A percentile compares a stretch with the other conserved stretches of the same genome.
Evolutionary conservation across 2,113 vertebrate genomes (phyloP).

Genomic region (Bambusicola thoracicus): DNA sequence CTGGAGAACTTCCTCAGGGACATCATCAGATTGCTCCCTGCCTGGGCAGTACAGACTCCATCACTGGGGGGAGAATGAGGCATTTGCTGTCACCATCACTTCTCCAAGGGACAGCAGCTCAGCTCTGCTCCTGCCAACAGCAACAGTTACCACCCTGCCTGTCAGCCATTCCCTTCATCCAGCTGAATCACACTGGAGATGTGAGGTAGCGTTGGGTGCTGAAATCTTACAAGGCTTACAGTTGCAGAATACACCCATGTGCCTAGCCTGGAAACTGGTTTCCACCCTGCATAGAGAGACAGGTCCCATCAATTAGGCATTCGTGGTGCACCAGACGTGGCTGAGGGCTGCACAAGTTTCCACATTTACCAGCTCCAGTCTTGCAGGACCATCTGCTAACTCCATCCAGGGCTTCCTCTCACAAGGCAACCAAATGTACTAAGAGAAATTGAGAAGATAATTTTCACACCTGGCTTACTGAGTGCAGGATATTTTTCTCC

Average conservation of each 20-base stretch:
- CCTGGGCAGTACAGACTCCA: not conserved
- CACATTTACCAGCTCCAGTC: not conserved
- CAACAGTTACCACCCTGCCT: not conserved
- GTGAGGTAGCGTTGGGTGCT: slow-evolving; percentile 28
- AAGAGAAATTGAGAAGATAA: not conserved
- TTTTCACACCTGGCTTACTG: not conserved
- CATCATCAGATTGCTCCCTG: not conserved
- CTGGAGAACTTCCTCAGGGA: not conserved
- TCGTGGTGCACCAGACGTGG: slow-evolving; percentile 40
- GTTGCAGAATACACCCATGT: slow-evolving; percentile 47
- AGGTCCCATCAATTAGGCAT: slow-evolving; percentile 51
- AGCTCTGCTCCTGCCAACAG: not conserved
- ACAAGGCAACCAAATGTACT: slow-evolving; percentile 12
- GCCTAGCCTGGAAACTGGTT: slow-evolving; percentile 62
- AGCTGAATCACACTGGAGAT: slow-evolving; percentile 24
- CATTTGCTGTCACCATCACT: not conserved
- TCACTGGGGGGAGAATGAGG: not conserved
- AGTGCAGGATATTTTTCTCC: not conserved
- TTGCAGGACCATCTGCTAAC: slow-evolving; percentile 26
- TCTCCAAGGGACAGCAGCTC: not conserved
- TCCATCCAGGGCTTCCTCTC: not conserved
- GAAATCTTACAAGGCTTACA: slow-evolving; percentile 42
- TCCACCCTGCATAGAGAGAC: slow-evolving; percentile 24
- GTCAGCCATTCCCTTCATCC: not conserved
- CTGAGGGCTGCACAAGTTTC: slow-evolving; percentile 51